Conservation (phyloP, 2,797 vertebrate genomes). For the Danio choprae region DNA sequence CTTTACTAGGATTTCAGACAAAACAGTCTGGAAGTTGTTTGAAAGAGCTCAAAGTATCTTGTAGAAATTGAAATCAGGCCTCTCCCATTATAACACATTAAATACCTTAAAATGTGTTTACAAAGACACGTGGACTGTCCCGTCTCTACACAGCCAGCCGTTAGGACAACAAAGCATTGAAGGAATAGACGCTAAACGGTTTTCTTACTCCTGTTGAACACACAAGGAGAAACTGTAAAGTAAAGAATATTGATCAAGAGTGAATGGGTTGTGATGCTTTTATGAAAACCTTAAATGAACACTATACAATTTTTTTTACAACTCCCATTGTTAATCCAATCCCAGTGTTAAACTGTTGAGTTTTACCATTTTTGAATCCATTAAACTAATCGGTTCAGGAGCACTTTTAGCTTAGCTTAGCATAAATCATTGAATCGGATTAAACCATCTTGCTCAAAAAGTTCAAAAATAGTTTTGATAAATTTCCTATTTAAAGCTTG, state of each 20-base stretch:
- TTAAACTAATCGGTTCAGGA: no score
- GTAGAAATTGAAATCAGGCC: conserved; percentile 53
- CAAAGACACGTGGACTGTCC: conserved; percentile 9
- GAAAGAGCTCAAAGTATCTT: conserved; percentile 13
- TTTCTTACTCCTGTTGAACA: not conserved
- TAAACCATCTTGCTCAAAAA: no score
- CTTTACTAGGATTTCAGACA: not conserved
- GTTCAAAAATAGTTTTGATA: no score
- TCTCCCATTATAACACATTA: conserved; percentile 39
- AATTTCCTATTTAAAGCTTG: no score
- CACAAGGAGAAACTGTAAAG: not conserved
- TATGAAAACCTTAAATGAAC: no score
- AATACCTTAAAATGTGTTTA: conserved; percentile 37
- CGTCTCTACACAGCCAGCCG: conserved; percentile 13
- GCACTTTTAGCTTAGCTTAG: no score
- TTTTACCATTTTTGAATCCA: no score
- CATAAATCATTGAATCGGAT: no score
- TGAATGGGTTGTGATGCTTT: not conserved
- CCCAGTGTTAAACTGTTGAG: no score
- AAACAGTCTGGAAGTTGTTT: conserved; percentile 22
- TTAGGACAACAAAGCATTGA: not conserved
- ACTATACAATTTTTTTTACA: no score
- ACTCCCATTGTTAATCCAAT: no score
- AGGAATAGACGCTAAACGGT: not conserved
- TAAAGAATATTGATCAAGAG: not conserved